Conservation (phyloP, 2,888 invertebrate genomes). For the Apodemia hepburni region DNA sequence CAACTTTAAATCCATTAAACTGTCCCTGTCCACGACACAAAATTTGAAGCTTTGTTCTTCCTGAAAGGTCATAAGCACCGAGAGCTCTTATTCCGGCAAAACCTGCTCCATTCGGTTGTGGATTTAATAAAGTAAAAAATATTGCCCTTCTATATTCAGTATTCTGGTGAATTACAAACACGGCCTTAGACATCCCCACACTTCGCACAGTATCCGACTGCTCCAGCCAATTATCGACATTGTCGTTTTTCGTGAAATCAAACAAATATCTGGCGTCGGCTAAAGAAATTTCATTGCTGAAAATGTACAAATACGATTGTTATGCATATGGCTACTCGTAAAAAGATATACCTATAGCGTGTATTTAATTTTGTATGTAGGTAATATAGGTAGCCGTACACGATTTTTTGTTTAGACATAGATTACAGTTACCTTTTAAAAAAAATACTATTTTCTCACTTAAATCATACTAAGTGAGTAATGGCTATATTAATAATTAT, state of each 20-base stretch:
- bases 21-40: slow-evolving; percentile 81
- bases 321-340: no score
- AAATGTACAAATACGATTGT: slow-evolving; percentile 1
- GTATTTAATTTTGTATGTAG: no score
- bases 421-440: no score
- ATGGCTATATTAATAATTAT: no score
- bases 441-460: no score
- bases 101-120: slow-evolving; percentile 84
- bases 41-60: slow-evolving; percentile 69
- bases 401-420: no score
- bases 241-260: slow-evolving; percentile 78
- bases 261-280: slow-evolving; percentile 64
- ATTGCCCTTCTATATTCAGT: slow-evolving; percentile 80
- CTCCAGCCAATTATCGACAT: slow-evolving; percentile 80
- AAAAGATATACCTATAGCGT: no score
- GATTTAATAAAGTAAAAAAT: slow-evolving; percentile 83
- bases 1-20: slow-evolving; percentile 80
- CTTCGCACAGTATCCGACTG: slow-evolving; percentile 83
- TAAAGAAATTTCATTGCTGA: slow-evolving; percentile 40
- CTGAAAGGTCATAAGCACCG: slow-evolving; percentile 69
- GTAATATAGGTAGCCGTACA: no score
- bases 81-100: slow-evolving; percentile 82
- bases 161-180: slow-evolving; percentile 79
- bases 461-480: no score
- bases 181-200: slow-evolving; percentile 84